Evolutionary conservation across 2,113 vertebrate genomes (phyloP).

Genomic region (Cervus canadensis): DNA sequence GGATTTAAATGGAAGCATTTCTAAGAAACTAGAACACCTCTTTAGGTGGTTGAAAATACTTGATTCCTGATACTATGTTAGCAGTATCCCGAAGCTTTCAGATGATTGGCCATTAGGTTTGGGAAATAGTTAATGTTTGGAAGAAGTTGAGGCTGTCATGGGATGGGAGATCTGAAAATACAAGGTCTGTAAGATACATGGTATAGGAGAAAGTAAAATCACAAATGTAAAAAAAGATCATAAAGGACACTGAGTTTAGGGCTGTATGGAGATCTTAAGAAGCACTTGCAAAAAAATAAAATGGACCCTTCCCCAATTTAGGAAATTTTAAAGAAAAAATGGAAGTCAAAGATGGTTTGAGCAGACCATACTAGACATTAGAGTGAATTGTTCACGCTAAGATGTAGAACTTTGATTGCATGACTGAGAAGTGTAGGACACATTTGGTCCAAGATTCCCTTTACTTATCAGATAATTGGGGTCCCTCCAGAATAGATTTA

Average conservation of each 20-base stretch:
- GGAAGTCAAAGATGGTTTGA: not conserved
- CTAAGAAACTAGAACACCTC: not conserved
- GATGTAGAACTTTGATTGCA: not conserved
- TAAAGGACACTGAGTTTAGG: not conserved
- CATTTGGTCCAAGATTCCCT: not conserved
- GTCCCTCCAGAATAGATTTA: not conserved
- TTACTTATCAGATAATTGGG: not conserved
- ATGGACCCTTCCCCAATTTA: not conserved
- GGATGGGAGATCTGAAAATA: not conserved
- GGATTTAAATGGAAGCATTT: not conserved
- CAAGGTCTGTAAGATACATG: not conserved
- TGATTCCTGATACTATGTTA: not conserved
- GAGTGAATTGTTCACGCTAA: not conserved
- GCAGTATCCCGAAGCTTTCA: not conserved
- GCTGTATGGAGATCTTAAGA: not conserved
- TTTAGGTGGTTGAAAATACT: not conserved
- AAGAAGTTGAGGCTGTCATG: not conserved
- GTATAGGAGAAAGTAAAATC: not conserved
- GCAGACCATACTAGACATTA: not conserved
- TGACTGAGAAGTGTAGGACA: not conserved
- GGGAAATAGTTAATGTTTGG: not conserved
- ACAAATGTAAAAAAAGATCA: not conserved
- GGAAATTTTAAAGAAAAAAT: not conserved
- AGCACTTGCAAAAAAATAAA: not conserved
- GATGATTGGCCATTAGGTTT: not conserved